Conservation (phyloP, 2,888 invertebrate genomes). For the Globia sparganii region DNA sequence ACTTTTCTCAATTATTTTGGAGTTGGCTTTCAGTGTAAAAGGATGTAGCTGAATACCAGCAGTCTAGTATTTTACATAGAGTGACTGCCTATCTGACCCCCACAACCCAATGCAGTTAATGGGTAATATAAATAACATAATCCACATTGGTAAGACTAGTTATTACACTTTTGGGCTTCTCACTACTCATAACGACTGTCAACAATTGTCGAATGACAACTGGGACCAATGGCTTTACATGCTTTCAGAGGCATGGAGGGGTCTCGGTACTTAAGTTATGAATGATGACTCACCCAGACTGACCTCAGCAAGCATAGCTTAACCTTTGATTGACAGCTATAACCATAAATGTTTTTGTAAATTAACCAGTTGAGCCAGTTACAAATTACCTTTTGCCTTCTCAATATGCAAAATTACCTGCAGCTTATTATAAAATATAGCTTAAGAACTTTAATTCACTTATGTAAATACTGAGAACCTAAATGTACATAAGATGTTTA, state of each 20-base stretch:
- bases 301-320: neutral
- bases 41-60: too few relatives aligned
- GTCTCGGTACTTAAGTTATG: neutral
- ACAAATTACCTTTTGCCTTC: neutral
- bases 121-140: neutral
- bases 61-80: too few relatives aligned
- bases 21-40: too few relatives aligned
- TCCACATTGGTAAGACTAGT: neutral
- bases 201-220: neutral
- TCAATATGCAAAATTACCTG: neutral
- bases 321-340: neutral
- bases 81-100: neutral
- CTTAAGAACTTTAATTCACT: too few relatives aligned
- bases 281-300: neutral
- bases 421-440: neutral
- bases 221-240: neutral
- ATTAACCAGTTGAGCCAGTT: neutral
- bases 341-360: neutral
- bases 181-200: neutral
- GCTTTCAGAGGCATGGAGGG: neutral
- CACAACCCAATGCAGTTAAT: neutral
- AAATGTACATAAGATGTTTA: neutral
- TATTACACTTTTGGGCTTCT: neutral
- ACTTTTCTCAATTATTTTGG: too few relatives aligned
- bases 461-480: neutral